Conservation (phyloP, 2,113 vertebrate genomes). For the Columba janthina region DNA sequence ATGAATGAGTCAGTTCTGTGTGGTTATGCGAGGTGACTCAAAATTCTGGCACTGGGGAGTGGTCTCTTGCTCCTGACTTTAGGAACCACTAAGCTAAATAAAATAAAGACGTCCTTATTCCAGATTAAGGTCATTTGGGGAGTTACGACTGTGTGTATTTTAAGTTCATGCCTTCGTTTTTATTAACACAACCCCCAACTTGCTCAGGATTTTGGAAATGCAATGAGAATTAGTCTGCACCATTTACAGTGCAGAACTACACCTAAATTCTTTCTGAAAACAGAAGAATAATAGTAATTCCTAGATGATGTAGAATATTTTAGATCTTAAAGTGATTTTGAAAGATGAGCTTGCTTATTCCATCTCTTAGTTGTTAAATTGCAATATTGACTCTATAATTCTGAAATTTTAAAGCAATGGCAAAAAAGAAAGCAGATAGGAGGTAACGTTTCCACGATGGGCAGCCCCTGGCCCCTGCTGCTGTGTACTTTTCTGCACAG, state of each 20-base stretch:
- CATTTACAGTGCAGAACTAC: background rate
- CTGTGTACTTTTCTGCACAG: background rate
- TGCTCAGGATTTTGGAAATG: background rate
- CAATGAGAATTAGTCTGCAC: background rate
- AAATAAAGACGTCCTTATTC: conserved; percentile 30
- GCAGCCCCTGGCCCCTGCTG: background rate
- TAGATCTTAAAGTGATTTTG: background rate
- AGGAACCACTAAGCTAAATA: conserved; percentile 11
- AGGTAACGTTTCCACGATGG: background rate
- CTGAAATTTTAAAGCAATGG: background rate
- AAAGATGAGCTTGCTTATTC: background rate
- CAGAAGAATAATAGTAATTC: background rate
- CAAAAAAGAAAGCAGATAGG: background rate
- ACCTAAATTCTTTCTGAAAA: background rate
- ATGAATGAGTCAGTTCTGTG: conserved; percentile 16
- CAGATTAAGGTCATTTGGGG: background rate
- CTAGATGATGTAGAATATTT: background rate
- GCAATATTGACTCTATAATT: background rate
- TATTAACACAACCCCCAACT: background rate
- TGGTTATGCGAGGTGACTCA: conserved; percentile 17
- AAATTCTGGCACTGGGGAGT: background rate
- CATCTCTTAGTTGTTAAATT: background rate
- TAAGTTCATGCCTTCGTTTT: conserved; percentile 1
- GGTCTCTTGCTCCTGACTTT: background rate
- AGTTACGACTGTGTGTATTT: background rate